A percentile compares a stretch with the other conserved stretches of the same genome.
Conservation (phyloP, 2,888 invertebrate species). For the Microctonus brassicae region DNA sequence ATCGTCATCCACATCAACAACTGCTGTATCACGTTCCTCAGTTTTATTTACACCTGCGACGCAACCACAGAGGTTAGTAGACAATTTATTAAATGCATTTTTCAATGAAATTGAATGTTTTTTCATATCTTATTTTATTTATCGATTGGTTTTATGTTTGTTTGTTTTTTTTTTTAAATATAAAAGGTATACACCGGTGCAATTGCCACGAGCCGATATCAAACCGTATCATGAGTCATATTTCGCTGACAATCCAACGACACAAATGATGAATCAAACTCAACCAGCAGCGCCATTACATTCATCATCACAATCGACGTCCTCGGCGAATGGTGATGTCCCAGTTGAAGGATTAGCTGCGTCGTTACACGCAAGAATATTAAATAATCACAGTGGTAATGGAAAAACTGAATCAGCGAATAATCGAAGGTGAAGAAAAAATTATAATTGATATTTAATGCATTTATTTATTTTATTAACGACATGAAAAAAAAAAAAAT, state of each 20-base stretch:
- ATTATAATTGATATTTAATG: background rate
- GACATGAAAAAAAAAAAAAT: background rate
- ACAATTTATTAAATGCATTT: constrained; percentile 10
- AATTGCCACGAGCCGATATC: constrained; percentile 78
- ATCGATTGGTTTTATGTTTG: background rate
- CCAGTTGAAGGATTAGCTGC: constrained; percentile 82
- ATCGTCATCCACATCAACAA: constrained; percentile 57
- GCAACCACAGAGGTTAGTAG: constrained; percentile 62
- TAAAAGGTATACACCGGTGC: constrained; percentile 72
- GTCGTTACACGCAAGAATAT: constrained; percentile 84
- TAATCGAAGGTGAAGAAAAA: constrained; percentile 18
- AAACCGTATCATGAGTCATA: constrained; percentile 81
- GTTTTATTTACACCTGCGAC: constrained; percentile 64
- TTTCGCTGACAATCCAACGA: constrained; percentile 73
- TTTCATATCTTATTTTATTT: background rate
- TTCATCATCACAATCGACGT: constrained; percentile 61
- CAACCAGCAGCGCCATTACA: constrained; percentile 59
- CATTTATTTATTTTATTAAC: background rate
- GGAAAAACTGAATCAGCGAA: constrained; percentile 57
- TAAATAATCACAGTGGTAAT: constrained; percentile 75
- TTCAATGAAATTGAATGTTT: background rate
- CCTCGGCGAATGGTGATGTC: constrained; percentile 60
- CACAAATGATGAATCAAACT: constrained; percentile 49
- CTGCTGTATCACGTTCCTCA: constrained; percentile 63
- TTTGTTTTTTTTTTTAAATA: background rate